These are phyloP conservation scores for Rhyacophila evoluta DNA, from an alignment of 2,888 invertebrate genomes.

Conservation along the genomic window DNA sequence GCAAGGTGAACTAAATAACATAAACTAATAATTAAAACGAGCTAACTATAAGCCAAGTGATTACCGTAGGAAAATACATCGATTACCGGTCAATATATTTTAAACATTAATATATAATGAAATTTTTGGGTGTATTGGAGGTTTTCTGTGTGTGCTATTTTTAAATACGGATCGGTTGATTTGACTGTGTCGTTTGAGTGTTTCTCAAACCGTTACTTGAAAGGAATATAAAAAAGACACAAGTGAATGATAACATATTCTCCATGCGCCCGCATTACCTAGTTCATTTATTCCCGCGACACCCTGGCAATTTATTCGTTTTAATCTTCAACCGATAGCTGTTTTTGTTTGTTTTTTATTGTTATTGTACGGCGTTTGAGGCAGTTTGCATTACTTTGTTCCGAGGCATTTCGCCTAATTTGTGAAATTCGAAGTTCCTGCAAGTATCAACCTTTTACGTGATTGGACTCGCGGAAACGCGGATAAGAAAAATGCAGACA, in stretches of 20 bases:
- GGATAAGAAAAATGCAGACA: conserved; percentile 19
- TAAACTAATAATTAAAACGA: too few species aligned
- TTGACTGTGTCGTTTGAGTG: not conserved
- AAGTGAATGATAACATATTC: conserved; percentile 26
- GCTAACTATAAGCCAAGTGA: too few species aligned
- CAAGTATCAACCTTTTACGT: conserved; percentile 47
- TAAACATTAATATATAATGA: too few species aligned
- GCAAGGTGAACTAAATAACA: too few species aligned
- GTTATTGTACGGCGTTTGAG: conserved; percentile 50
- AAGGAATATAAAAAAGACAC: conserved; percentile 1
- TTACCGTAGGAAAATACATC: too few species aligned
- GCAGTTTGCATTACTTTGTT: conserved; percentile 52
- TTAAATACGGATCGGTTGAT: too few species aligned
- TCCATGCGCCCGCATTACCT: conserved; percentile 17
- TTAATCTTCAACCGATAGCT: conserved; percentile 54
- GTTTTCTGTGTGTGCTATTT: too few species aligned
- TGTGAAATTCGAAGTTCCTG: conserved; percentile 46
- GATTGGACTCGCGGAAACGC: conserved; percentile 39
- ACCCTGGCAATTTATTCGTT: conserved; percentile 52
- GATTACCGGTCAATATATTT: too few species aligned
- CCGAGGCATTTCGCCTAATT: conserved; percentile 50
- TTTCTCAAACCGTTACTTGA: not conserved
- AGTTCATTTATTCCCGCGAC: conserved; percentile 48
- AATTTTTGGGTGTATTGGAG: too few species aligned
- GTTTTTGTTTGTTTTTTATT: conserved; percentile 52